phyloP scores from a whole-genome alignment of 1,140 invertebrate genomes.

The Pseudomyrmex pallidus region DNA sequence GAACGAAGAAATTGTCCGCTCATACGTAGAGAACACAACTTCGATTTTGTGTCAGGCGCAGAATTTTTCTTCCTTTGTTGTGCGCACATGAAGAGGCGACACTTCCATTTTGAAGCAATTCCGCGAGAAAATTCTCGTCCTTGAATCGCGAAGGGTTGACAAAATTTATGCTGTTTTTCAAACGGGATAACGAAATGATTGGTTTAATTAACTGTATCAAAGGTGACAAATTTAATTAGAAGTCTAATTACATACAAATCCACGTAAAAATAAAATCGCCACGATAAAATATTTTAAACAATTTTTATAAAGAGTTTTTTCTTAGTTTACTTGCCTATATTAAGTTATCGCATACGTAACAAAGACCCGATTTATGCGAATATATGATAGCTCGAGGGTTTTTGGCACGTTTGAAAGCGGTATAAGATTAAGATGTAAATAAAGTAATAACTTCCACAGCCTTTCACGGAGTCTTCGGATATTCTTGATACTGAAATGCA shows the following conservation, averaged over 20 bases:
- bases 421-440: constrained; percentile 63
- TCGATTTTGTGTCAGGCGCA: constrained; percentile 30
- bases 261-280: too few species aligned
- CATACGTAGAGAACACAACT: constrained; percentile 5
- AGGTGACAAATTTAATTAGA: too few species aligned
- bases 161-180: background rate
- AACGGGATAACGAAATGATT: background rate
- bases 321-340: background rate
- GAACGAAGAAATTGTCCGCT: constrained; percentile 22
- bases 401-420: constrained; percentile 7
- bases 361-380: constrained; percentile 1
- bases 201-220: background rate
- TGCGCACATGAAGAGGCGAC: background rate
- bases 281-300: too few species aligned
- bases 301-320: background rate
- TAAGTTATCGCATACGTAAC: background rate
- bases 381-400: background rate
- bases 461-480: constrained; percentile 29
- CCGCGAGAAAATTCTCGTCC: constrained; percentile 8
- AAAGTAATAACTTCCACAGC: constrained; percentile 63
- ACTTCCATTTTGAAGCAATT: constrained; percentile 42
- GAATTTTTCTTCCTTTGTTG: constrained; percentile 28
- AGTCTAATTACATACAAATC: too few species aligned
- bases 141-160: constrained; percentile 15
- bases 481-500: constrained; percentile 39